These are phyloP conservation scores for Microcebus lehilahytsara DNA, from an alignment of 2,113 vertebrate genomes.

Conservation along the genomic window DNA sequence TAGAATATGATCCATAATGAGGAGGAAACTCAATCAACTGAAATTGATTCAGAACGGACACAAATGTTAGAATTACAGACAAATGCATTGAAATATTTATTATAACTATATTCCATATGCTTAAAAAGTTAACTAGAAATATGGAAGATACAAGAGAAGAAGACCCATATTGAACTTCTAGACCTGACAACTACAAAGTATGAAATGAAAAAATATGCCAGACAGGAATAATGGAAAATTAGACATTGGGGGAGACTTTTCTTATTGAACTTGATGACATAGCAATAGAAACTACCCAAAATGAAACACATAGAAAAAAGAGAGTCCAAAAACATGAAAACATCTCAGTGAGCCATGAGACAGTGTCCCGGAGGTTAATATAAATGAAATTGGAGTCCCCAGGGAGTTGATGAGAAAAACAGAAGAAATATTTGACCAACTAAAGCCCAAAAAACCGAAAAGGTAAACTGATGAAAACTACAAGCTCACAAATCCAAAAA, in stretches of 20 bases:
- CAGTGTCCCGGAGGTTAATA: background rate
- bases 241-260: background rate
- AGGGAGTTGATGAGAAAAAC: background rate
- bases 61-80: background rate
- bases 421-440: background rate
- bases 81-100: background rate
- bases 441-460: background rate
- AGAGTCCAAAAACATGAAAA: background rate
- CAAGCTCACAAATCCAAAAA: background rate
- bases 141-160: background rate
- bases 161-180: background rate
- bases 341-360: background rate
- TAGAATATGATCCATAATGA: background rate
- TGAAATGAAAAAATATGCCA: background rate
- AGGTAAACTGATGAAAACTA: background rate
- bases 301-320: background rate
- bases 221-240: background rate
- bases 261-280: background rate
- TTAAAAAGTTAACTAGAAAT: slow-evolving; percentile 21
- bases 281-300: background rate
- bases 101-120: background rate
- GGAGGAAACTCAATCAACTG: background rate
- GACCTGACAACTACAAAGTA: background rate
- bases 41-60: background rate
- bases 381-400: background rate